Percentiles rank a stretch among this genome's conserved stretches.
These are phyloP conservation scores for Rallus limicola DNA, from an alignment of 2,113 vertebrate genomes.

Conservation along the genomic window DNA sequence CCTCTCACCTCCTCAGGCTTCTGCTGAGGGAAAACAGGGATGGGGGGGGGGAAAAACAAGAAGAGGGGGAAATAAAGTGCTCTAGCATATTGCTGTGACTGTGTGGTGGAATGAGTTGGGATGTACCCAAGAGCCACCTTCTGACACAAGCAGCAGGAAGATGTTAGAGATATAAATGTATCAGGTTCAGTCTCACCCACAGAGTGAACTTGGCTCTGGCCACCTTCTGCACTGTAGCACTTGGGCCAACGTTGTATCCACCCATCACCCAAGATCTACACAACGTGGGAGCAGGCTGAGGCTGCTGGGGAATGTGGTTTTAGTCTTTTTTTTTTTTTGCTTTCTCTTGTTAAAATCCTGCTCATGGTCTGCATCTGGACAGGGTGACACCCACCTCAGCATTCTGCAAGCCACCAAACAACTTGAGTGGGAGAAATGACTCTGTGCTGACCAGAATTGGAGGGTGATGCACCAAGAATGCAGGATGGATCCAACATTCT, in stretches of 20 bases:
- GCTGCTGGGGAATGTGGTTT: fast-evolving
- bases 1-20: not conserved
- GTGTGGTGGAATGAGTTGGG: not conserved
- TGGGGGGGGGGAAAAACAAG: no score
- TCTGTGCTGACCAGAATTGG: not conserved
- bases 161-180: not conserved
- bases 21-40: not conserved
- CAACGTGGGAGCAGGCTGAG: not conserved
- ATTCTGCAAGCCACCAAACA: not conserved
- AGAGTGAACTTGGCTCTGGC: not conserved
- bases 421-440: not conserved
- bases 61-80: not conserved
- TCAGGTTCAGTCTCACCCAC: not conserved
- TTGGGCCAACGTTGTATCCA: not conserved
- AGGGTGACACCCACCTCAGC: not conserved
- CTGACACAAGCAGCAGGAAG: not conserved
- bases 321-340: not conserved
- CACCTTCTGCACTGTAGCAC: not conserved
- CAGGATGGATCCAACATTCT: not conserved
- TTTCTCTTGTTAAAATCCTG: not conserved
- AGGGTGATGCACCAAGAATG: not conserved
- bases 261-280: not conserved
- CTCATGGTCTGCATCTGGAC: not conserved
- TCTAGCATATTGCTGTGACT: not conserved
- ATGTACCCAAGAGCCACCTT: not conserved